Evolutionary conservation across 2,797 vertebrate genomes (phyloP), one percentile per base, ranked within the genome.

Genomic region (Pterois miles): DNA sequence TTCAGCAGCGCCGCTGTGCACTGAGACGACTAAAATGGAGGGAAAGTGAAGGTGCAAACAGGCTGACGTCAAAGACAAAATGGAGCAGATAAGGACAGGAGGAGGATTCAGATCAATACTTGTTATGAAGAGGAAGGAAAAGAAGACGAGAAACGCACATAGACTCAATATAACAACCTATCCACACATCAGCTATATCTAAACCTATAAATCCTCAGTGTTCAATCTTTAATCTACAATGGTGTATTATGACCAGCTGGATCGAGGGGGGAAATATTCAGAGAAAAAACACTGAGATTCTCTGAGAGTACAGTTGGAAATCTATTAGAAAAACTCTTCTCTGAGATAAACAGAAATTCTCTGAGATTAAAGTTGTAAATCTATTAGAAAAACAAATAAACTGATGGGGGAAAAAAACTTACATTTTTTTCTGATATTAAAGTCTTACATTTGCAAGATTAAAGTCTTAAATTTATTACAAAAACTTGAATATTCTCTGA

Each of bases 1-100:
- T 86, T 82, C 63, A 62, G 74, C 65, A 66, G 63, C 23, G n/a
- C 4, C 22, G 67, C 72, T 76, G 66, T 76, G 68, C 73, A 59
- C 34, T 1, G 50, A 83, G 70, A 73, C 7, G 65, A 70, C 52
- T 38, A 68, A 73, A 78, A 84, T 68, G 80, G 63, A 64, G 78
- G 80, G 18, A 59, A 53, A 65, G 65, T 1, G 64, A 54, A 38
- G 38, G 67, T 34, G 40, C 53, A 69, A 38, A 33, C 63, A 66
- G 70, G 77, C 73, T 66, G 78, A 76, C 54, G 66, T 66, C 34
- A 59, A 57, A 63, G 62, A 31, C 34, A 53, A 78, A 76, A 58
- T 36, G 27, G n/a, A 59, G 59, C 33, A 33, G 59, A 54, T 10
- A 16, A 31, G 14, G 46, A 29, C 2, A 14, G 11, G 29, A 63